Percentiles rank a stretch among this genome's conserved stretches.
phyloP scores from a whole-genome alignment of 2,113 vertebrate species.

The Eublepharis macularius region DNA sequence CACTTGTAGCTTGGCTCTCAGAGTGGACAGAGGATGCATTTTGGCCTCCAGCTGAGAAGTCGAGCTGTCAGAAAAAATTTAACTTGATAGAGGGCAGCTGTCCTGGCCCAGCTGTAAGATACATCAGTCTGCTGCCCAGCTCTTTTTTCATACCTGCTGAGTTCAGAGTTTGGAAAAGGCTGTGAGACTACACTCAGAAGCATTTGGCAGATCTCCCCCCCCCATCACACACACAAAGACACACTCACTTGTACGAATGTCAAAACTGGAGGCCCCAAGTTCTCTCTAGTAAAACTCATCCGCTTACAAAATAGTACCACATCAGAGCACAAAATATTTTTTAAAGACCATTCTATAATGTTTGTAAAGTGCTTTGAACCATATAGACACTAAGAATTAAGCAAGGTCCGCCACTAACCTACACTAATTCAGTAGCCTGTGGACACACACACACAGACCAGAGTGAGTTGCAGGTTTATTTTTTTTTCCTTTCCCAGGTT shows the following conservation, averaged over 20 bases:
- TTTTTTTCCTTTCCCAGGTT: background rate
- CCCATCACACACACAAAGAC: too few species aligned
- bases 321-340: background rate
- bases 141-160: background rate
- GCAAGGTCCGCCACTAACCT: background rate
- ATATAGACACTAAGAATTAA: too few species aligned
- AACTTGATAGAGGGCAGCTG: background rate
- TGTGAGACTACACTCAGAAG: background rate
- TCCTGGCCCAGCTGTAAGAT: background rate
- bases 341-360: too few species aligned
- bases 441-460: background rate
- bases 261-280: background rate
- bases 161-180: background rate
- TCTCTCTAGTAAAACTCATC: background rate
- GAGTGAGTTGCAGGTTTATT: background rate
- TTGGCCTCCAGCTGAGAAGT: conserved; percentile 2
- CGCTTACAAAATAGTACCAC: background rate
- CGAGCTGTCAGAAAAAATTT: conserved; percentile 13
- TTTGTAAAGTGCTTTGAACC: background rate
- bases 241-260: conserved; percentile 1
- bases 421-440: background rate
- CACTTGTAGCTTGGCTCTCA: too few species aligned
- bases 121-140: background rate
- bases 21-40: background rate
- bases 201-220: background rate